Conservation (phyloP, 2,888 invertebrate species). For the Lepidocyrtinus sp. region DNA sequence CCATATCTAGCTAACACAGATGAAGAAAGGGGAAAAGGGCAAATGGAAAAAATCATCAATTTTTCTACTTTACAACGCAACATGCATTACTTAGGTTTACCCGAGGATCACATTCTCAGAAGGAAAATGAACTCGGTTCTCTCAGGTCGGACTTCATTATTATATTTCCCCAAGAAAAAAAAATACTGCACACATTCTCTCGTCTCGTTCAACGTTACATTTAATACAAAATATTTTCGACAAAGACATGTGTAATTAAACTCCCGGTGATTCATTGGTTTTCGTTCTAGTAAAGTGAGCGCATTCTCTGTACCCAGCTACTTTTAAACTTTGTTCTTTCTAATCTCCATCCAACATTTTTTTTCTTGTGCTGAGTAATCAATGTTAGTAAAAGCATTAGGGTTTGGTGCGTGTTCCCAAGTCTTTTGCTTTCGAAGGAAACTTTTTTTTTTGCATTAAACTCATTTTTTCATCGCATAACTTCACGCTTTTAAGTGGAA, state of each 20-base stretch:
- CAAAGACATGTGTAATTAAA: conserved; percentile 53
- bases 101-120: conserved; percentile 1
- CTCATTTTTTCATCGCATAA: conserved; percentile 20
- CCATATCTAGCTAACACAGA: conserved; percentile 8
- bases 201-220: conserved; percentile 19
- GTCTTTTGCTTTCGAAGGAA: neutral
- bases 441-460: neutral
- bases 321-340: neutral
- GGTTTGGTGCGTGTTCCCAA: neutral
- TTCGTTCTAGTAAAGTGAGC: conserved; percentile 31
- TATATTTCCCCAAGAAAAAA: conserved; percentile 20
- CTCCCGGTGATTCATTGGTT: conserved; percentile 57
- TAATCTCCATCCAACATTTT: neutral
- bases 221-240: conserved; percentile 5
- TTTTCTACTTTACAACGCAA: neutral
- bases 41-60: conserved; percentile 9
- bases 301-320: conserved; percentile 25
- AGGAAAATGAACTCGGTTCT: conserved; percentile 36
- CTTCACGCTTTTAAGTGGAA: conserved; percentile 32
- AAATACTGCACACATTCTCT: conserved; percentile 27
- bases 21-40: neutral
- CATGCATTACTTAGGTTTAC: conserved; percentile 20
- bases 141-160: conserved; percentile 24
- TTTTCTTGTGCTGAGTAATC: neutral
- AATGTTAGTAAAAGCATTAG: conserved; percentile 7